Conservation (phyloP, 2,797 vertebrate genomes). For the Pipistrellus pygmaeus region DNA sequence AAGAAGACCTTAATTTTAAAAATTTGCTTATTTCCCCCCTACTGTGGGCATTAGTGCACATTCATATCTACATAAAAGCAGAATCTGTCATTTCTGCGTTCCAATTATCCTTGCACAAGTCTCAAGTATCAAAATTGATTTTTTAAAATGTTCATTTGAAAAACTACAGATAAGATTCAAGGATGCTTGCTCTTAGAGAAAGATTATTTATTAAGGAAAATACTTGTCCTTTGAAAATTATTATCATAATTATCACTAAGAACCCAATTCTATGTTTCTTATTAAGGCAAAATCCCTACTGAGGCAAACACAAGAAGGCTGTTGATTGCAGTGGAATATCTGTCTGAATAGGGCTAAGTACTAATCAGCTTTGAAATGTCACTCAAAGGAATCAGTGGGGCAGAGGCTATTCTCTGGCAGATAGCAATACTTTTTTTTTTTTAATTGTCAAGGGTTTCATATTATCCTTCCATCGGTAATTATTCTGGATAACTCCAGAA, state of each 20-base stretch:
- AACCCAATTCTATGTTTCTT: slow-evolving; percentile 81
- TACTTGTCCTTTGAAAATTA: slow-evolving; percentile 81
- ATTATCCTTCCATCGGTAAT: slow-evolving; percentile 48
- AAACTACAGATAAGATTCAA: slow-evolving; percentile 81
- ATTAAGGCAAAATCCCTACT: slow-evolving; percentile 79
- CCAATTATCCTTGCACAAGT: slow-evolving; percentile 66
- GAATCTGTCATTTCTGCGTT: slow-evolving; percentile 70
- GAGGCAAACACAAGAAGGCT: slow-evolving; percentile 74
- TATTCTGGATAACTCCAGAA: slow-evolving; percentile 44
- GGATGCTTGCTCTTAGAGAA: slow-evolving; percentile 80
- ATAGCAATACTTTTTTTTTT: background rate
- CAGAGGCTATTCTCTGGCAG: slow-evolving; percentile 61
- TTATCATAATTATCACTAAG: slow-evolving; percentile 83
- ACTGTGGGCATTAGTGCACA: background rate
- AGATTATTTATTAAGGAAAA: slow-evolving; percentile 83
- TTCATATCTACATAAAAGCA: slow-evolving; percentile 61
- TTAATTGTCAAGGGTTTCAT: slow-evolving; percentile 37
- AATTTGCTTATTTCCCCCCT: slow-evolving; percentile 33
- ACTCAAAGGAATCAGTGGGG: slow-evolving; percentile 69
- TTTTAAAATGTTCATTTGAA: slow-evolving; percentile 81
- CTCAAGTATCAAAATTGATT: slow-evolving; percentile 78
- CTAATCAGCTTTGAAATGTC: slow-evolving; percentile 79
- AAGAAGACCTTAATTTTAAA: slow-evolving; percentile 35
- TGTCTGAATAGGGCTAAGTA: slow-evolving; percentile 68
- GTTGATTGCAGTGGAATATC: slow-evolving; percentile 77